phyloP scores from a whole-genome alignment of 2,113 vertebrate genomes.

The Heptranchias perlo region DNA sequence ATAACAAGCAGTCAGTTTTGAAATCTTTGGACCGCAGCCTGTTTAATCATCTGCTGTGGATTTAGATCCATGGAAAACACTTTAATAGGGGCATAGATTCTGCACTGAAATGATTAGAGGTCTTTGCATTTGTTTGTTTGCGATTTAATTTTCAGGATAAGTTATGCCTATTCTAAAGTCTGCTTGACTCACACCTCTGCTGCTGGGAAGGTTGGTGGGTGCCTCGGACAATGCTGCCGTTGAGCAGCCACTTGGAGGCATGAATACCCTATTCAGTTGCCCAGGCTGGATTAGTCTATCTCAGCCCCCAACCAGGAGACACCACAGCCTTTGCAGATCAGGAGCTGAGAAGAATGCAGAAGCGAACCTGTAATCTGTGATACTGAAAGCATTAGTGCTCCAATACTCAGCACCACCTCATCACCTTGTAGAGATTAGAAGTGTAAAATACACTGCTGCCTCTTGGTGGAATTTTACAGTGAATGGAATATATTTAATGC shows the following conservation, averaged over 20 bases:
- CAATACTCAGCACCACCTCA: neutral
- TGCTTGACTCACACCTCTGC: neutral
- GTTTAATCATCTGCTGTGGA: neutral
- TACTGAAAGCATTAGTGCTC: neutral
- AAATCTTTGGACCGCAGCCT: conserved; percentile 15
- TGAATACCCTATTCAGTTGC: neutral
- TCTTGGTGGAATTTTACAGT: neutral
- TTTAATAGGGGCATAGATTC: neutral
- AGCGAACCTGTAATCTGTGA: neutral
- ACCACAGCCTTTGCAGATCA: neutral
- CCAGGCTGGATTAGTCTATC: neutral
- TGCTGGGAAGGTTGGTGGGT: neutral
- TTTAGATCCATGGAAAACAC: neutral
- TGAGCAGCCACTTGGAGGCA: neutral
- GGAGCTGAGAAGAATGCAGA: neutral
- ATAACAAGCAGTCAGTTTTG: neutral
- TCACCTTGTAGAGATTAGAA: neutral
- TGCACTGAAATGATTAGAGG: neutral
- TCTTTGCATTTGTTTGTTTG: neutral
- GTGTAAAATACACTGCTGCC: neutral
- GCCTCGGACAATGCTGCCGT: neutral
- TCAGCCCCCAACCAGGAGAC: neutral
- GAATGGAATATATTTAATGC: neutral
- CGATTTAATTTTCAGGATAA: neutral
- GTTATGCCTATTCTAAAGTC: neutral